Conservation (phyloP, 2,888 invertebrate species). For the Abrostola tripartita region DNA sequence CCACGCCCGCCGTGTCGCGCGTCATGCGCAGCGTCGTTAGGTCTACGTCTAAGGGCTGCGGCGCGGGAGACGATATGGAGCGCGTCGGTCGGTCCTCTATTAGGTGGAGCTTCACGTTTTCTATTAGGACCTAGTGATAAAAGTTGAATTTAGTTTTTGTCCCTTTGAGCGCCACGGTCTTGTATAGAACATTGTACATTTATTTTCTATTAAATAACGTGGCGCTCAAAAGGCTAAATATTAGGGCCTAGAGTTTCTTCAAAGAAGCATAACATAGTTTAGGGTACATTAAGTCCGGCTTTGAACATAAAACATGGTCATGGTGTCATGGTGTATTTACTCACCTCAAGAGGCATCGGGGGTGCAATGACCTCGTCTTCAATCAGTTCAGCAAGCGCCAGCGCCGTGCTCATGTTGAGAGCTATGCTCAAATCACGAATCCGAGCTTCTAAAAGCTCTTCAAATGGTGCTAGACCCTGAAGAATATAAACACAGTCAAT, state of each 20-base stretch:
- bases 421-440: slow-evolving; percentile 90
- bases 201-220: no score
- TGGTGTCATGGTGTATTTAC: no score
- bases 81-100: slow-evolving; percentile 95
- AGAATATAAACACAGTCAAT: background rate
- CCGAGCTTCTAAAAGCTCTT: slow-evolving; percentile 89
- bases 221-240: no score
- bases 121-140: slow-evolving; percentile 89
- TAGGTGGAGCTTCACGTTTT: slow-evolving; percentile 92
- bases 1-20: slow-evolving; percentile 92
- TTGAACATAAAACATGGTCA: no score
- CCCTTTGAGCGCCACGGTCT: background rate
- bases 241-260: no score
- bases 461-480: slow-evolving; percentile 70
- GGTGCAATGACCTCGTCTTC: slow-evolving; percentile 95
- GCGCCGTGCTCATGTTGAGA: slow-evolving; percentile 94
- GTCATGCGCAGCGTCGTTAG: slow-evolving; percentile 91
- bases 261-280: no score
- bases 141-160: background rate
- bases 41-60: slow-evolving; percentile 93
- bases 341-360: slow-evolving; percentile 94
- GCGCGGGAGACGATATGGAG: slow-evolving; percentile 93
- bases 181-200: no score
- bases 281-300: no score
- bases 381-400: slow-evolving; percentile 93